Percentiles rank a stretch among this genome's conserved stretches.
Conservation (phyloP, 2,888 invertebrate genomes). For the Nebria brevicollis region DNA sequence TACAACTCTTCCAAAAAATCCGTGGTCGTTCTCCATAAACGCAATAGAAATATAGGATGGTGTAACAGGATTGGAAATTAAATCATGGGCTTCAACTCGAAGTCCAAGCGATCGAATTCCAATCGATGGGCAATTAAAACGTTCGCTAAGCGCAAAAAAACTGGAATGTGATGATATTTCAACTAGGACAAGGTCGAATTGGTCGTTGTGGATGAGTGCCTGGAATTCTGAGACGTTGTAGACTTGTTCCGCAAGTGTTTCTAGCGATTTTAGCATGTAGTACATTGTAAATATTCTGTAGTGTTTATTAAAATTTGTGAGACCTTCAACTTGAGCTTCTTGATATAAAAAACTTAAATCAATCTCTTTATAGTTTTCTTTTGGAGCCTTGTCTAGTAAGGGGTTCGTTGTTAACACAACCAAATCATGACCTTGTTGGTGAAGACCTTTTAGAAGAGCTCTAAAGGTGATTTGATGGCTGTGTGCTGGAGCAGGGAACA, state of each 20-base stretch:
- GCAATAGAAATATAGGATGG: constrained; percentile 49
- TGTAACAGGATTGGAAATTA: constrained; percentile 49
- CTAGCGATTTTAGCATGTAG: not conserved
- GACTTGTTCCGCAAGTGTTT: constrained; percentile 24
- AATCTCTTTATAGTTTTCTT: constrained; percentile 42
- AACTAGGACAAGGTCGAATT: constrained; percentile 49
- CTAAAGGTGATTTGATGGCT: constrained; percentile 44
- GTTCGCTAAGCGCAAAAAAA: constrained; percentile 41
- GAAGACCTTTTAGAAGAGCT: constrained; percentile 37
- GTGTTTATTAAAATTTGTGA: constrained; percentile 5
- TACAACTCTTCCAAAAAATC: constrained; percentile 47
- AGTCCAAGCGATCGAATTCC: constrained; percentile 48
- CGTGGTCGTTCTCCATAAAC: constrained; percentile 30
- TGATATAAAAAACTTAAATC: constrained; percentile 42
- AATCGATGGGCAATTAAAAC: constrained; percentile 49
- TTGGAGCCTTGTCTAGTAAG: constrained; percentile 29
- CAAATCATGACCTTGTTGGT: constrained; percentile 46
- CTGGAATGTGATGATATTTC: constrained; percentile 48
- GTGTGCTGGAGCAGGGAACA: constrained; percentile 46
- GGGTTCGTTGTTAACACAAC: constrained; percentile 46
- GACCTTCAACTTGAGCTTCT: not conserved
- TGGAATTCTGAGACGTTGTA: constrained; percentile 43
- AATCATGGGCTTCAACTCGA: constrained; percentile 48
- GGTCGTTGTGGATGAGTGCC: constrained; percentile 34
- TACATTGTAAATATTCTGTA: not conserved